A percentile compares a stretch with the other conserved stretches of the same genome.
Evolutionary conservation across 2,888 invertebrate species (phyloP).

Genomic region (Steinernema carpocapsae): DNA sequence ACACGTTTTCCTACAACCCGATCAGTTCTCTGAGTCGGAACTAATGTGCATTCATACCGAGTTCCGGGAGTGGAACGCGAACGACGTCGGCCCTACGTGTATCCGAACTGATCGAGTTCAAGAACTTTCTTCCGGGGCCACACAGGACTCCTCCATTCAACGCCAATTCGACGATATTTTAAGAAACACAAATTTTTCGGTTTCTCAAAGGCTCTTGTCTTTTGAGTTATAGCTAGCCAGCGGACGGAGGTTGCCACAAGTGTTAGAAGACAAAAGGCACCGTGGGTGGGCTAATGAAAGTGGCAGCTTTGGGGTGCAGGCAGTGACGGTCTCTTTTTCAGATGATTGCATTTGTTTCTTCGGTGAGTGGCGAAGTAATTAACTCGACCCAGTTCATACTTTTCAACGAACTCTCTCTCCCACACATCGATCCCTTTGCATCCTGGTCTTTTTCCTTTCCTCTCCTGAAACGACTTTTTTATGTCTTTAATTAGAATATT

Average conservation of each 20-base stretch:
- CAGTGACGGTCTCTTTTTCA: neutral
- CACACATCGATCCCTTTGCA: neutral
- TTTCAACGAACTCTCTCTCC: neutral
- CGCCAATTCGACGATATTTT: too few species aligned
- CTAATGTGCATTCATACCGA: neutral
- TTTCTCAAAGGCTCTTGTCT: too few species aligned
- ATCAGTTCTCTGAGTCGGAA: neutral
- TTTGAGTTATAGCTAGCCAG: too few species aligned
- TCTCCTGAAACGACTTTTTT: constrained; percentile 23
- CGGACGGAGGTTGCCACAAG: too few species aligned
- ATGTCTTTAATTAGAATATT: constrained; percentile 31
- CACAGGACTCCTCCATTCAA: too few species aligned
- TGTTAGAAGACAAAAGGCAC: too few species aligned
- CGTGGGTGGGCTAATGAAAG: too few species aligned
- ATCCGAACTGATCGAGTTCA: too few species aligned
- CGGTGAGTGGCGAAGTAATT: constrained; percentile 17
- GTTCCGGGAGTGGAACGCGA: neutral
- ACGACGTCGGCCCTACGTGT: neutral
- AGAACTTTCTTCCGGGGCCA: too few species aligned
- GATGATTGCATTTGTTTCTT: neutral
- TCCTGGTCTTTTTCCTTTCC: neutral
- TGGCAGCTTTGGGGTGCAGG: too few species aligned
- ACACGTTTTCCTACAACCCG: neutral
- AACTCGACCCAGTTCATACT: neutral
- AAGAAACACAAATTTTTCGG: too few species aligned